Evolutionary conservation across 2,888 invertebrate genomes (phyloP), one percentile per base, ranked within the genome.

Genomic region (Caenorhabditis afra): DNA sequence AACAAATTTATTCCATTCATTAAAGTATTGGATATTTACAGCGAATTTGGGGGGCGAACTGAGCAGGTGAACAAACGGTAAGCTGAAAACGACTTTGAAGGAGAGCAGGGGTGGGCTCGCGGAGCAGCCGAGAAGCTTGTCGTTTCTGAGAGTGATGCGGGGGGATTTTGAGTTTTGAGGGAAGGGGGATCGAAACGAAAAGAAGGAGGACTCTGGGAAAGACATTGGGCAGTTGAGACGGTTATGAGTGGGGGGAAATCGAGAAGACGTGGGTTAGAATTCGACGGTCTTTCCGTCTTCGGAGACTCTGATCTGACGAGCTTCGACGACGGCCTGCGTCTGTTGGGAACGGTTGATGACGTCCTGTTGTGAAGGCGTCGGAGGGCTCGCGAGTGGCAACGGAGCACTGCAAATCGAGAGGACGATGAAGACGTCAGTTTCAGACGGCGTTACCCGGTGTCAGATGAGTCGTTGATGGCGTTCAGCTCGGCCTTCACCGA

Each of bases 221-320:
- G 67, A 67, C 23, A 18, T 67, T 75, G 75, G 75, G 75, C 75
- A 75, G 75, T 47, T 74, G 66, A 61, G 62, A 75, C 62, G 61
- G 53, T 20, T 37, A 5, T 20, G 35, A 61, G 39, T 16, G 55
- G 52, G 55, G 50, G 11, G n/a, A 1, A 44, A 23, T 18, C 7
- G 22, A n/a, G 12, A 22, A 5, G 29, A 29, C 65, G 4, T 1
- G 18, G 47, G 22, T 67, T 75, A 75, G 50, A 79, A 59, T 50
- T 79, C 65, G 53, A 79, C 57, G 45, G 66, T 73, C 18, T 79
- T 49, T 35, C 79, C 79, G 59, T 74, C 75, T 61, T 61, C 57
- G 11, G 79, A 79, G 12, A 79, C 66, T 35, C 79, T 58, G 49
- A 79, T 75, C 35, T 73, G 66, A n/a, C 64, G 55, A 14, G 79